phyloP scores from a whole-genome alignment of 2,113 vertebrate species.

The Psephotus haematonotus region DNA sequence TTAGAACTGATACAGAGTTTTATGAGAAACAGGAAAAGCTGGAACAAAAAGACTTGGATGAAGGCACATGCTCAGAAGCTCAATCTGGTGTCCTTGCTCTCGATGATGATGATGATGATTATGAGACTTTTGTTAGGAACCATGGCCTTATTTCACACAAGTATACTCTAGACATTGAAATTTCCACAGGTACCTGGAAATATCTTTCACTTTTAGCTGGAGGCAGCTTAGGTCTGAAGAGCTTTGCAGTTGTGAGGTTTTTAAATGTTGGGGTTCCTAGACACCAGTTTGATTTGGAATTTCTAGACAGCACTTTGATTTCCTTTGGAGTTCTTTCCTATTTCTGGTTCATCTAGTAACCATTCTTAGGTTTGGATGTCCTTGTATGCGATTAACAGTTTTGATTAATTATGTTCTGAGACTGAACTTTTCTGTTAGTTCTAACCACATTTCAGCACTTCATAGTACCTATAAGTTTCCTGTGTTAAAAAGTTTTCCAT shows the following conservation, averaged over 20 bases:
- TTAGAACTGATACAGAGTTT: background rate
- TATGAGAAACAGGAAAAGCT: background rate
- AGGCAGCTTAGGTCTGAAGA: background rate
- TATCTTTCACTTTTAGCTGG: background rate
- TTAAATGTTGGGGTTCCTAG: background rate
- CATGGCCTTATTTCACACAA: conserved; percentile 88
- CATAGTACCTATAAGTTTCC: background rate
- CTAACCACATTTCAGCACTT: background rate
- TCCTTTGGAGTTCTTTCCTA: background rate
- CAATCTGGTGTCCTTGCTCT: background rate
- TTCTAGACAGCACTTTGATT: background rate
- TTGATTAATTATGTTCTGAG: background rate
- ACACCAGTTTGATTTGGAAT: background rate
- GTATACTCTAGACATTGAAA: conserved; percentile 84
- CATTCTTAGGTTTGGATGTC: background rate
- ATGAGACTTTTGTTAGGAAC: conserved; percentile 79
- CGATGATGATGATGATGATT: conserved; percentile 46
- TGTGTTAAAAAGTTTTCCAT: background rate
- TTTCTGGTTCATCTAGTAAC: background rate
- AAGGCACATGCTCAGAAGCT: background rate
- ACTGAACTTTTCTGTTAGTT: background rate
- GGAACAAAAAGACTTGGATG: background rate
- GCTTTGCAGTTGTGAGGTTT: background rate
- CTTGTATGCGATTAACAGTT: background rate
- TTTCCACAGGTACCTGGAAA: conserved; percentile 79